Conservation (phyloP, 2,113 vertebrate species). For the Hoplias malabaricus region DNA sequence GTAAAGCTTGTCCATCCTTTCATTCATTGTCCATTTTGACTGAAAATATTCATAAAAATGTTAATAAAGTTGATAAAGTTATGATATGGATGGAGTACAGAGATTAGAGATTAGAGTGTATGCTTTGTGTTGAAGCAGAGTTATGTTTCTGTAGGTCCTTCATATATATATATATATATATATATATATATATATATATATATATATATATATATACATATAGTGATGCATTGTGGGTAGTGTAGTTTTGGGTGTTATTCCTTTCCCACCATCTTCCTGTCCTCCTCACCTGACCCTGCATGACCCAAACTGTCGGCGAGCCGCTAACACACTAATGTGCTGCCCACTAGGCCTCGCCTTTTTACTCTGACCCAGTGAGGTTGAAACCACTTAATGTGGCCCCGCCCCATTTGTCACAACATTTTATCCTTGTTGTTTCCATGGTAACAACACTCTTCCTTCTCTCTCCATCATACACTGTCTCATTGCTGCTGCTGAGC, state of each 20-base stretch:
- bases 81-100: too few species aligned
- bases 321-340: constrained; percentile 68
- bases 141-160: too few species aligned
- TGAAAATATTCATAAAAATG: too few species aligned
- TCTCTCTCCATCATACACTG: constrained; percentile 13
- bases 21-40: too few species aligned
- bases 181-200: too few species aligned
- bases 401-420: neutral
- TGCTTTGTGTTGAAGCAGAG: too few species aligned
- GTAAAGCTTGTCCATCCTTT: too few species aligned
- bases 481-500: constrained; percentile 20
- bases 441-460: constrained; percentile 20
- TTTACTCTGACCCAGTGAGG: constrained; percentile 24
- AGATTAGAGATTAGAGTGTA: too few species aligned
- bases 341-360: constrained; percentile 33
- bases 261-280: constrained; percentile 62
- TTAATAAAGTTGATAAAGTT: too few species aligned
- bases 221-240: constrained; percentile 14
- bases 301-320: neutral
- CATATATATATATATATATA: too few species aligned
- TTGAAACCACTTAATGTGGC: neutral
- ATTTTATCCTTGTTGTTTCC: constrained; percentile 25
- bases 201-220: too few species aligned
- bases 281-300: constrained; percentile 22
- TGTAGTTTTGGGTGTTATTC: constrained; percentile 57